Evolutionary conservation across 2,113 vertebrate genomes (phyloP).

Genomic region (Thomomys bottae): DNA sequence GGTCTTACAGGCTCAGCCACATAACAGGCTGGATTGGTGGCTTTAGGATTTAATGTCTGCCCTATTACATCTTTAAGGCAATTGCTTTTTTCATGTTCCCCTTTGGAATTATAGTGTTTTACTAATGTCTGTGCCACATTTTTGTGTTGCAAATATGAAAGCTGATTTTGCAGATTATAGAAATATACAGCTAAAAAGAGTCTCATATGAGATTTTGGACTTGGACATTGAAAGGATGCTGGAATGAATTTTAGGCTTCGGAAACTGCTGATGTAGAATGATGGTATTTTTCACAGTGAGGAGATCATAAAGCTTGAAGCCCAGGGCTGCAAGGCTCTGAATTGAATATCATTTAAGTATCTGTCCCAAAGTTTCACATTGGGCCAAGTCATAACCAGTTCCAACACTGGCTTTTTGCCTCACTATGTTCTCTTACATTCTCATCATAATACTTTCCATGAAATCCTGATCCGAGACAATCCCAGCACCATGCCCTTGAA

Average conservation of each 20-base stretch:
- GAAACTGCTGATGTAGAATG: neutral
- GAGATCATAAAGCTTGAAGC: neutral
- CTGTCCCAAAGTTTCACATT: neutral
- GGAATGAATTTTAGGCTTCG: neutral
- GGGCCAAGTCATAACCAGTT: too few species aligned
- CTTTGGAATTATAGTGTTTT: neutral
- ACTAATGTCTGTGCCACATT: neutral
- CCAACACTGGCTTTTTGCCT: neutral
- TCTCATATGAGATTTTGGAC: neutral
- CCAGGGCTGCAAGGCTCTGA: too few species aligned
- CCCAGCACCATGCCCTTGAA: neutral
- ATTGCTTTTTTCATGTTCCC: neutral
- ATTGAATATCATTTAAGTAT: too few species aligned
- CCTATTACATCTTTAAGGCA: neutral
- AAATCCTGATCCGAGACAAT: neutral
- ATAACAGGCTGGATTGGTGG: neutral
- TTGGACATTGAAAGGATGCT: neutral
- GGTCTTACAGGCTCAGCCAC: neutral
- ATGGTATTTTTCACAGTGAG: neutral
- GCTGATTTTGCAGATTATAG: neutral
- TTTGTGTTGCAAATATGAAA: neutral
- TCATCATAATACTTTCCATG: neutral
- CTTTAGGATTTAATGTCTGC: neutral
- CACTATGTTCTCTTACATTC: neutral
- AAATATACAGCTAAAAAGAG: neutral